phyloP scores from a whole-genome alignment of 37 sponge, comb jelly and placozoan species.

The Theonella swinhoei region DNA sequence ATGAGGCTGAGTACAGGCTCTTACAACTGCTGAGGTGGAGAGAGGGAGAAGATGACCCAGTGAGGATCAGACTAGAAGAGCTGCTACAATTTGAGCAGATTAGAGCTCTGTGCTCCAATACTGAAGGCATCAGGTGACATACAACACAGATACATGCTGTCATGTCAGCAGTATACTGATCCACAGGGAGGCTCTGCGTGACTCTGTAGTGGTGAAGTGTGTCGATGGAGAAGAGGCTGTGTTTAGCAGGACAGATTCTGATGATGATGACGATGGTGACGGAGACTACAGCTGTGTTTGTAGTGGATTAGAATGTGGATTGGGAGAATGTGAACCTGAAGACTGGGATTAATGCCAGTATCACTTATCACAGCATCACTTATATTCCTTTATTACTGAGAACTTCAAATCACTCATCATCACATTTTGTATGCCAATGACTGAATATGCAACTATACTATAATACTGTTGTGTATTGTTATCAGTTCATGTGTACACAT shows the following conservation, averaged over 20 bases:
- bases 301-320: background rate
- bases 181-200: background rate
- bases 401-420: no score
- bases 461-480: no score
- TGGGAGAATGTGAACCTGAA: background rate
- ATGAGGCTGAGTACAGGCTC: conserved; percentile 57
- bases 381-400: no score
- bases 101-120: conserved; percentile 13
- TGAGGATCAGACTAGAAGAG: conserved; percentile 8
- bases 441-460: no score
- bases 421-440: no score
- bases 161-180: background rate
- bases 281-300: no score
- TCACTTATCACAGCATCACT: no score
- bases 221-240: background rate
- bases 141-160: background rate
- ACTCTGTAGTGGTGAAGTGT: background rate
- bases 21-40: conserved; percentile 4
- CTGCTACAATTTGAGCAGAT: conserved; percentile 22
- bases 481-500: no score
- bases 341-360: background rate
- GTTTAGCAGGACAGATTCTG: background rate
- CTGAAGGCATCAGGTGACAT: conserved; percentile 29
- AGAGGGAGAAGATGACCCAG: conserved; percentile 10
- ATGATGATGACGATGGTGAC: background rate